Conservation (phyloP, 2,888 invertebrate genomes). For the Acleris sparsana region DNA sequence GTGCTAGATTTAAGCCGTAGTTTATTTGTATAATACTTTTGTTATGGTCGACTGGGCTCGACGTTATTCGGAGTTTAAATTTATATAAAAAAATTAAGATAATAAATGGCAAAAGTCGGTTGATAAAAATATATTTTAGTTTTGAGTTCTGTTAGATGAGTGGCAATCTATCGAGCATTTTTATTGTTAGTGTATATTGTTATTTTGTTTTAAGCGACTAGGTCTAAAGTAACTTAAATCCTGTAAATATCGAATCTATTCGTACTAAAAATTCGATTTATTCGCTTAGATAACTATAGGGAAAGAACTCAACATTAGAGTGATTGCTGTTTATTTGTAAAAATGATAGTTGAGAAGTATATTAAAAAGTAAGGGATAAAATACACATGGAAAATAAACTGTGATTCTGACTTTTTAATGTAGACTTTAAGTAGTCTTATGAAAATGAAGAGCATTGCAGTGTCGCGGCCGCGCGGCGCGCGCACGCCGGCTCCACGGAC, state of each 20-base stretch:
- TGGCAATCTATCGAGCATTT: constrained; percentile 81
- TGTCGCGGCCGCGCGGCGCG: constrained; percentile 42
- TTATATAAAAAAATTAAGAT: constrained; percentile 65
- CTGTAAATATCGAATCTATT: constrained; percentile 79
- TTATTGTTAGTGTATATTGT: constrained; percentile 83
- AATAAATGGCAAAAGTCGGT: constrained; percentile 74
- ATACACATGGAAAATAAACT: constrained; percentile 83
- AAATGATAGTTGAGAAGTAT: constrained; percentile 62
- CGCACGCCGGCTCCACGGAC: constrained; percentile 21
- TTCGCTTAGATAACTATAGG: constrained; percentile 77
- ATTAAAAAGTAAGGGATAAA: constrained; percentile 64
- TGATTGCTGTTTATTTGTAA: constrained; percentile 72
- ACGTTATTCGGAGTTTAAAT: constrained; percentile 81
- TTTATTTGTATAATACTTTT: constrained; percentile 79
- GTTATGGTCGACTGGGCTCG: constrained; percentile 81
- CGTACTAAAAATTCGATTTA: constrained; percentile 73
- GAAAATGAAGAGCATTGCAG: constrained; percentile 58
- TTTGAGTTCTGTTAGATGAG: constrained; percentile 76
- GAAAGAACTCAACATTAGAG: constrained; percentile 75
- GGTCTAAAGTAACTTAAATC: constrained; percentile 79
- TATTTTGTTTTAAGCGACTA: constrained; percentile 83
- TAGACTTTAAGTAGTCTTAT: constrained; percentile 78
- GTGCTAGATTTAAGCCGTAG: constrained; percentile 73
- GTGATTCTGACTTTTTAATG: constrained; percentile 83
- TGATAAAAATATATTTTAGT: constrained; percentile 76